Evolutionary conservation across 2,797 vertebrate genomes (phyloP).

Genomic region (Tangara arthus): DNA sequence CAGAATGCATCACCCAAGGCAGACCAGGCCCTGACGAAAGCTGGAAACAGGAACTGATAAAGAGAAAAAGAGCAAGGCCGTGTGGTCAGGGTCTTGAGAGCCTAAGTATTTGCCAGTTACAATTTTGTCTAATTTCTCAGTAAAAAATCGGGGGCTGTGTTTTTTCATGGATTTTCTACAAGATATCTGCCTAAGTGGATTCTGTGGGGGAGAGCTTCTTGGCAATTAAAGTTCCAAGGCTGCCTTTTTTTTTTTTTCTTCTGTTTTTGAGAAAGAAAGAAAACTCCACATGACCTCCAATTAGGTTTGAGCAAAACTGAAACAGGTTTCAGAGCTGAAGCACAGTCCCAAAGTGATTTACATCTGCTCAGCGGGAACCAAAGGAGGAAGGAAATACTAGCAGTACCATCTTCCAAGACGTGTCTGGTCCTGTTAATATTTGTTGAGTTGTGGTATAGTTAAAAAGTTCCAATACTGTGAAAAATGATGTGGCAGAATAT

Average conservation of each 20-base stretch:
- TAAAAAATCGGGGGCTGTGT: not conserved
- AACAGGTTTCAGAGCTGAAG: constrained; percentile 57
- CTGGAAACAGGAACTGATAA: not conserved
- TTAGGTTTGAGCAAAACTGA: constrained; percentile 47
- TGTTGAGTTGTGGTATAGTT: constrained; percentile 47
- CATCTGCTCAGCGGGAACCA: constrained; percentile 54
- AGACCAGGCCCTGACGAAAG: not conserved
- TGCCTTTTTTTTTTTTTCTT: not conserved
- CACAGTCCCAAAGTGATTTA: constrained; percentile 36
- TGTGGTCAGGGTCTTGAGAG: not conserved
- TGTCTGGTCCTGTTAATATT: constrained; percentile 51
- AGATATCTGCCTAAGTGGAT: not conserved
- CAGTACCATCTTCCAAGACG: constrained; percentile 49
- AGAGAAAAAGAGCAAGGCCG: not conserved
- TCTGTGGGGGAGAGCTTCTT: not conserved
- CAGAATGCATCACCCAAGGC: constrained; percentile 6
- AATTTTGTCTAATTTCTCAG: not conserved
- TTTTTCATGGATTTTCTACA: constrained; percentile 6
- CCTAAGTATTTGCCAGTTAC: constrained; percentile 1
- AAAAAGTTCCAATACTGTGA: constrained; percentile 39
- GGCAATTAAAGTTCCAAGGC: constrained; percentile 8
- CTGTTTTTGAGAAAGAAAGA: not conserved
- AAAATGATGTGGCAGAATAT: constrained; percentile 55
- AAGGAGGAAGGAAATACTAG: constrained; percentile 37
- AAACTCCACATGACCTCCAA: constrained; percentile 30